These are phyloP conservation scores for Pangasius sanitwongsei DNA, from an alignment of 2,797 vertebrate species.

Conservation along the genomic window DNA sequence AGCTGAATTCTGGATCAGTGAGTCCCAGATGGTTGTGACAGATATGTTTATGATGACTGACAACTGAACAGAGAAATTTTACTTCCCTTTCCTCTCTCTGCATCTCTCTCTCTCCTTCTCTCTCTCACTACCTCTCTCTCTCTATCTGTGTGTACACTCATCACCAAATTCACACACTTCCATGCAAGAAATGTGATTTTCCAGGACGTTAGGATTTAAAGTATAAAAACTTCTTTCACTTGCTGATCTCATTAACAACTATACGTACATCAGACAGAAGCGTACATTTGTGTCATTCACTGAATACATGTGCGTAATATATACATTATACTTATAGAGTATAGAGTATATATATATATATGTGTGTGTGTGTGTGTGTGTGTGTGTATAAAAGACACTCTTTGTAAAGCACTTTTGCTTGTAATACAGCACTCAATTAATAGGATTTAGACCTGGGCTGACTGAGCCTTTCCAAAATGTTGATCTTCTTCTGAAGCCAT, in stretches of 20 bases:
- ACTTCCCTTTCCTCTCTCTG: slow-evolving; percentile 6
- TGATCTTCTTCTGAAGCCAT: background rate
- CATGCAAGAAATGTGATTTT: slow-evolving; percentile 4
- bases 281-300: background rate
- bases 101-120: background rate
- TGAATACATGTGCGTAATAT: background rate
- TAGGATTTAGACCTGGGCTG: background rate
- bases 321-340: background rate
- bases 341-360: no score
- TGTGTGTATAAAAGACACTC: no score
- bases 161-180: slow-evolving; percentile 11
- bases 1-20: slow-evolving; percentile 66
- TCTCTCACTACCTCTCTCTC: slow-evolving; percentile 8
- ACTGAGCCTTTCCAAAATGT: background rate
- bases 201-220: background rate
- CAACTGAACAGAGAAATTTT: slow-evolving; percentile 59
- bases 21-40: slow-evolving; percentile 71
- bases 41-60: slow-evolving; percentile 64
- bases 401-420: background rate
- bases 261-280: background rate
- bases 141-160: slow-evolving; percentile 14
- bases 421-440: background rate
- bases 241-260: background rate
- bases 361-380: no score
- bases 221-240: background rate